Base-by-base conservation (phyloP, 2,888 invertebrate species). In the Clusia tigrina region DNA sequence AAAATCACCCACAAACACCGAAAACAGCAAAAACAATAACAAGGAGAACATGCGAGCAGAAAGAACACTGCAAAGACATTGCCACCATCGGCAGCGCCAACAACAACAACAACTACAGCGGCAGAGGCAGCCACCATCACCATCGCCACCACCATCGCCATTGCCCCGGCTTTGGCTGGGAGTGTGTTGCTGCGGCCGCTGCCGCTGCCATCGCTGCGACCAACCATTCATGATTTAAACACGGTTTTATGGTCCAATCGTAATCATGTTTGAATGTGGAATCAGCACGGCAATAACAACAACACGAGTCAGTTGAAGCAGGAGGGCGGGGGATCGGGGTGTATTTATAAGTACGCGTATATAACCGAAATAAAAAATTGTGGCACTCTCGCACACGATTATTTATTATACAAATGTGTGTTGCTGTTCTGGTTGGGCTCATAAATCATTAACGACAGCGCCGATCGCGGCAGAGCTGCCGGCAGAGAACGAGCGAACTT, bases 381-480 rank as follows among this genome's bases (percentile, higher is more conserved):
- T 58, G 52, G 58, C 58, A 52, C 52, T 58, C 51, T 52, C 37
- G 37, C 32, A 52, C 58, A 32, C 37, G 58, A 52, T 20, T 52
- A 58, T 58, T 58, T 58, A 58, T 58, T 52, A 58, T 51, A 20
- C 54, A 54, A 54, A 54, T 25, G 54, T 54, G 54, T 52, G n/a
- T 52, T 5, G 42, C 18, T n/a, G 54, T 17, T n/a, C 18, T 17
- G 54, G 54, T 22, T 25, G 24, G 37, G 3, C 5, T 24, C 54
- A 56, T 62, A 65, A 65, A 65, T 65, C 65, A 65, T 58, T 62
- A 65, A 32, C 54, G 65, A 65, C 65, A 65, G 65, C 58, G 37
- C 60, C 12, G 42, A n/a, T n/a, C 42, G n/a, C 42, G 3, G 42
- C n/a, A 9, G 42, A 42, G 3, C 32, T 6, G 12, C 12, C 32